Evolutionary conservation across 1,140 invertebrate genomes (phyloP), one percentile per base, ranked within the genome.

Genomic region (Cydia pomonella): DNA sequence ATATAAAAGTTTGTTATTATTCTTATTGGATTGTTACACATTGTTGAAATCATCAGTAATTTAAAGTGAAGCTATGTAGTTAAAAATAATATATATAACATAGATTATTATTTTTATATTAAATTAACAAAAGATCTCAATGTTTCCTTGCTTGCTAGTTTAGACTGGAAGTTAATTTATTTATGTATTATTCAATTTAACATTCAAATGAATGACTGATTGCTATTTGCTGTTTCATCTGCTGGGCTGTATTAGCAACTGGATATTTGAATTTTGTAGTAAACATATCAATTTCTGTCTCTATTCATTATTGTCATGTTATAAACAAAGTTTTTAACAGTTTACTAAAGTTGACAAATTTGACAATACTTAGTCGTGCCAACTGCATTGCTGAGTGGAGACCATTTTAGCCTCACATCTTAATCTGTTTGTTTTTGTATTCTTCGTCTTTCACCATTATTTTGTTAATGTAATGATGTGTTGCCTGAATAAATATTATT

Each of bases 1-100:
- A n/a, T 69, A 33, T 25, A n/a, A 69, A 33, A 29, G 5, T 6
- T 69, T 50, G 47, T 5, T 33, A 18, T 41, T 29, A 33, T 69
- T 29, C 25, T 69, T 29, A 69, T 69, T n/a, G n/a, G n/a, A 69
- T 25, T 41, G 64, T n/a, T 9, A 69, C 64, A 33, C 27, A 33
- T n/a, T 50, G 25, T n/a, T 29, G 50, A 7, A 21, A 18, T 59
- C 53, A 59, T 23, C 53, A 59, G 53, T 59, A 44, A 16, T 16
- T 41, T 44, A 16, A 44, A 16, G 1, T 44, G 2, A 44, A 44
- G 41, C 9, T 38, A 9, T 38, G 33, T 38, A 38, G 33, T 10
- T 38, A 9, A 38, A 38, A 38, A 10, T 44, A 41, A 41, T 12
- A 10, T 41, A 44, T 13, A 13, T 44, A 9, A 13, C 10, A n/a